Base-by-base conservation (phyloP, 1,140 invertebrate species). In the Leptinotarsa texana region DNA sequence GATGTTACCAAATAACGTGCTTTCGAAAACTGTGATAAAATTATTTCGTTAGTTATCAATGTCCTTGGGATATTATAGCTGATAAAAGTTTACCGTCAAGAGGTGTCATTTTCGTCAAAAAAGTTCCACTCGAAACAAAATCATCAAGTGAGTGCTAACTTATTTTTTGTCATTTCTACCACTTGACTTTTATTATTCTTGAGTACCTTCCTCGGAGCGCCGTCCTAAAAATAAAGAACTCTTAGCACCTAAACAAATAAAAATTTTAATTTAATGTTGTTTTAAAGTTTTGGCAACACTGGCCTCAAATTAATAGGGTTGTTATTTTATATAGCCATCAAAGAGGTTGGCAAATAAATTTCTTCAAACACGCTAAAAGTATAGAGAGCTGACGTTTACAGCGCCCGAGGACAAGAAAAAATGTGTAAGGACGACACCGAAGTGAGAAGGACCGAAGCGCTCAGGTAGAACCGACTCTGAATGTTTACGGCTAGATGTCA, bases 371-470 rank as follows among this genome's bases (percentile, higher is more conserved):
- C 57, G 75, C 63, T 73, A 74, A 76, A 76, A 70, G 72, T 76
- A 72, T 76, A 63, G 70, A 73, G 62, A 63, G 49, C 69, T 76
- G 71, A 76, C 75, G 22, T 73, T 76, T 73, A 76, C 75, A 76
- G 69, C 71, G 69, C 49, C 61, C 22, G 67, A 42, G 68, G 67
- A 76, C 71, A 73, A 73, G 42, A 73, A 76, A 76, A 76, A 76
- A 76, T 76, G 75, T 74, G 75, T 76, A 63, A 73, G 72, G 48
- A 68, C 72, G 70, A 75, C 70, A 68, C 47, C 47, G 42, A 22
- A 18, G 66, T 70, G 61, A 74, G 61, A 73, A 22, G 17, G 63
- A 65, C 21, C 17, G 63, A 15, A 6, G 13, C 8, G 68, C 61
- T 65, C 74, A 75, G 74, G 74, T 75, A 75, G 69, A 75, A 57